phyloP scores from a whole-genome alignment of 2,113 vertebrate genomes.

The Leucoraja erinaceus region DNA sequence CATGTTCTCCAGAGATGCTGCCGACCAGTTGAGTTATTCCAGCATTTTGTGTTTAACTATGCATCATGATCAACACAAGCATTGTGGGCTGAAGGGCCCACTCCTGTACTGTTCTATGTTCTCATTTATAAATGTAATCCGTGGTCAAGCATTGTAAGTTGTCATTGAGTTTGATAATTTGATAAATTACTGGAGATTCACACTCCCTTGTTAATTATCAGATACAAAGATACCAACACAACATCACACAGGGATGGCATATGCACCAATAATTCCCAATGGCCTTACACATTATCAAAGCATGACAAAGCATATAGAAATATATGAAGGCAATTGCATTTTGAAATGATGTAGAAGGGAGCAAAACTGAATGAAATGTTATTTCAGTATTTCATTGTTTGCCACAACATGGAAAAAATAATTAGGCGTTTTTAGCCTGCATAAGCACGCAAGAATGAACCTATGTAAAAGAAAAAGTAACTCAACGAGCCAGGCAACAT shows the following conservation, averaged over 20 bases:
- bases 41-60: too few relatives aligned
- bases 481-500: too few relatives aligned
- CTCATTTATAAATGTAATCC: not conserved
- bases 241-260: not conserved
- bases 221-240: not conserved
- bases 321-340: not conserved
- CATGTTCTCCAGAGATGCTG: too few relatives aligned
- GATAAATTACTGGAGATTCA: not conserved
- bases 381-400: not conserved
- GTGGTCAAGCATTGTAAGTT: not conserved
- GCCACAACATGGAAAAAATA: not conserved
- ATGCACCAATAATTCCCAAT: not conserved
- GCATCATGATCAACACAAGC: too few relatives aligned
- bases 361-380: not conserved
- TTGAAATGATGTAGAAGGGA: not conserved
- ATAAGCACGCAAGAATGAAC: too few relatives aligned
- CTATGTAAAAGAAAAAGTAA: too few relatives aligned
- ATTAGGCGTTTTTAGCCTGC: too few relatives aligned
- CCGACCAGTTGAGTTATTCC: too few relatives aligned
- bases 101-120: too few relatives aligned
- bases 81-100: too few relatives aligned
- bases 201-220: not conserved
- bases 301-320: not conserved
- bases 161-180: not conserved
- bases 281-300: not conserved